Evolutionary conservation across 2,888 invertebrate species (phyloP).

Genomic region (Hermodice carunculata): DNA sequence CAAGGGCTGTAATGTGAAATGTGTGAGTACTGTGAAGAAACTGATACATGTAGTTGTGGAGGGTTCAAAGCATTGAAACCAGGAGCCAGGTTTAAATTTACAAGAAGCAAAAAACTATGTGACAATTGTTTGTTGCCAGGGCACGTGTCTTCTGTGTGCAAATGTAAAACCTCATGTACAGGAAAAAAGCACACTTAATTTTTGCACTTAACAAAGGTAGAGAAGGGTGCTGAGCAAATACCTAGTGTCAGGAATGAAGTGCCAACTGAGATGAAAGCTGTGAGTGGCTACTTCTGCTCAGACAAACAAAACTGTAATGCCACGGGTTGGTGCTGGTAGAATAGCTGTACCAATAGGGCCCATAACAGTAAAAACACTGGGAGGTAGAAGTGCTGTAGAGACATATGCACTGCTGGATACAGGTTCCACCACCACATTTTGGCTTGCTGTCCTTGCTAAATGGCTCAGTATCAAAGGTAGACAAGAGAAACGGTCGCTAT

Average conservation of each 20-base stretch:
- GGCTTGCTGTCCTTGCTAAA: background rate
- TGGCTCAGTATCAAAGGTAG: background rate
- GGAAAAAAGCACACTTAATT: background rate
- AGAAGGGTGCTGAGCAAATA: too few relatives aligned
- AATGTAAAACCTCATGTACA: background rate
- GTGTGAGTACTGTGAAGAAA: background rate
- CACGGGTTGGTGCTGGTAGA: background rate
- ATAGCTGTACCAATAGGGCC: background rate
- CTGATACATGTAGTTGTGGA: background rate
- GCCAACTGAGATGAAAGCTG: too few relatives aligned
- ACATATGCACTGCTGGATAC: background rate
- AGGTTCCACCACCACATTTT: background rate
- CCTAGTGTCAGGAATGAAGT: too few relatives aligned
- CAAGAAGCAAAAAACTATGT: background rate
- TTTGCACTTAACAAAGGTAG: background rate
- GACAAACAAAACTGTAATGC: too few relatives aligned
- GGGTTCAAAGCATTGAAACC: background rate
- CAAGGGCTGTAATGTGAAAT: background rate
- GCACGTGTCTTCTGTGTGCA: background rate
- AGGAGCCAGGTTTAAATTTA: background rate
- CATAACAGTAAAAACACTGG: background rate
- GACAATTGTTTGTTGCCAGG: background rate
- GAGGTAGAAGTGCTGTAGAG: background rate
- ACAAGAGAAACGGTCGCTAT: background rate
- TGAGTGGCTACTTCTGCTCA: too few relatives aligned